A percentile compares a stretch with the other conserved stretches of the same genome.
These are phyloP conservation scores for Troilus luridus DNA, from an alignment of 2,888 invertebrate genomes.

Conservation along the genomic window DNA sequence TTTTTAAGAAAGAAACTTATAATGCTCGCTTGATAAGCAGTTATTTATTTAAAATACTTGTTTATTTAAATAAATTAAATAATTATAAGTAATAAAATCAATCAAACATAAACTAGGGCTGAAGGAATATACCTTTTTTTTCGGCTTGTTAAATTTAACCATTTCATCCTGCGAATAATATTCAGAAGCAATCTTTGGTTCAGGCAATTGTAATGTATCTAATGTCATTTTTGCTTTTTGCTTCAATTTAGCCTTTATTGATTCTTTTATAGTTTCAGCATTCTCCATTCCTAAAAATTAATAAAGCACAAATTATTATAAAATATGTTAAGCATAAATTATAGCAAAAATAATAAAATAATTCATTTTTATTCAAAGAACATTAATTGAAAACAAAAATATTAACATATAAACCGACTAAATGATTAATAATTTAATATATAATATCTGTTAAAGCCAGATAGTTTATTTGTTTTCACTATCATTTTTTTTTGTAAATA, in stretches of 20 bases:
- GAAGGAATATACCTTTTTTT: slow-evolving; percentile 68
- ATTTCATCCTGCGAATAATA: slow-evolving; percentile 90
- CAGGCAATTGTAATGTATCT: slow-evolving; percentile 81
- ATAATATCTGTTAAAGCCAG: too few relatives aligned
- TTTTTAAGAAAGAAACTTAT: too few relatives aligned
- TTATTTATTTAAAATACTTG: background rate
- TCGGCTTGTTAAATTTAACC: slow-evolving; percentile 92
- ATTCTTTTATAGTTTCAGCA: slow-evolving; percentile 63
- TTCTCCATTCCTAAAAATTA: slow-evolving; percentile 67
- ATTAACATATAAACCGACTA: slow-evolving; percentile 31
- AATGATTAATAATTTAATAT: background rate
- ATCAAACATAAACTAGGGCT: background rate
- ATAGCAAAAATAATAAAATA: background rate
- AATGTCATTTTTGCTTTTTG: slow-evolving; percentile 74
- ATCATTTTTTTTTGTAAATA: too few relatives aligned
- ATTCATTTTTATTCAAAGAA: background rate
- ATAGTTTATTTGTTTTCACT: too few relatives aligned
- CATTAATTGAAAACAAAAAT: background rate
- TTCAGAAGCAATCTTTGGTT: slow-evolving; percentile 84
- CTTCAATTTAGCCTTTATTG: slow-evolving; percentile 74
- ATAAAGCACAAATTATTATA: background rate
- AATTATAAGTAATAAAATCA: background rate
- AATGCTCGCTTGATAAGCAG: background rate
- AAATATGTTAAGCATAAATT: slow-evolving; percentile 3
- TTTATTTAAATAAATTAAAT: background rate